These are phyloP conservation scores for Hycleus phaleratus DNA, from an alignment of 1,140 invertebrate genomes.

Conservation along the genomic window DNA sequence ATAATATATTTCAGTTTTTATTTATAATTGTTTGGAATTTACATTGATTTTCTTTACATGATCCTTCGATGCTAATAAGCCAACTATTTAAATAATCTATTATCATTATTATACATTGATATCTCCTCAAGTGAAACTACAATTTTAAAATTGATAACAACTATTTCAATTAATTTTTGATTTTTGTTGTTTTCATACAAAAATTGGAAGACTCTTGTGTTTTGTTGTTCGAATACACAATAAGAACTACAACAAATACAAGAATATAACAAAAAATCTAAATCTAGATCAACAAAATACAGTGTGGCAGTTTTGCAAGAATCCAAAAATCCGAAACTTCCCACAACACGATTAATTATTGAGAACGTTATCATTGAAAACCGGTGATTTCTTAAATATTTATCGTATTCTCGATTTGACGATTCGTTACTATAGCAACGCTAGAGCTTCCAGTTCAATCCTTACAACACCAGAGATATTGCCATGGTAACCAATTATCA, in stretches of 20 bases:
- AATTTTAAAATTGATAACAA: background rate
- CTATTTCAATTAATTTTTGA: background rate
- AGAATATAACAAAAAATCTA: background rate
- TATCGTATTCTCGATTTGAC: too few relatives aligned
- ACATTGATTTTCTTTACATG: constrained; percentile 3
- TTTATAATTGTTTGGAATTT: constrained; percentile 4
- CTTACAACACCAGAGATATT: too few relatives aligned
- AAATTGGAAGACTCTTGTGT: constrained; percentile 21
- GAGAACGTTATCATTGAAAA: too few relatives aligned
- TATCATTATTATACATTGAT: background rate
- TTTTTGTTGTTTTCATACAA: constrained; percentile 5
- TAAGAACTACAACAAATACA: background rate
- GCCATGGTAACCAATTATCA: background rate
- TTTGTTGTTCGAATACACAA: constrained; percentile 16
- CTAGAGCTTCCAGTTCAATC: too few relatives aligned
- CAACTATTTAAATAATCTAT: constrained; percentile 4
- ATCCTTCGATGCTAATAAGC: constrained; percentile 9
- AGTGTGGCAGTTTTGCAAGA: background rate
- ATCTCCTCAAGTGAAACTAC: background rate
- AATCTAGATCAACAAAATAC: background rate
- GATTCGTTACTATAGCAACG: too few relatives aligned
- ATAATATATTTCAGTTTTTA: background rate
- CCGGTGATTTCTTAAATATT: too few relatives aligned
- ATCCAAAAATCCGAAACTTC: background rate
- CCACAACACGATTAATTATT: too few relatives aligned